Base-by-base conservation (phyloP, 2,113 vertebrate genomes). In the Rhombomys opimus region DNA sequence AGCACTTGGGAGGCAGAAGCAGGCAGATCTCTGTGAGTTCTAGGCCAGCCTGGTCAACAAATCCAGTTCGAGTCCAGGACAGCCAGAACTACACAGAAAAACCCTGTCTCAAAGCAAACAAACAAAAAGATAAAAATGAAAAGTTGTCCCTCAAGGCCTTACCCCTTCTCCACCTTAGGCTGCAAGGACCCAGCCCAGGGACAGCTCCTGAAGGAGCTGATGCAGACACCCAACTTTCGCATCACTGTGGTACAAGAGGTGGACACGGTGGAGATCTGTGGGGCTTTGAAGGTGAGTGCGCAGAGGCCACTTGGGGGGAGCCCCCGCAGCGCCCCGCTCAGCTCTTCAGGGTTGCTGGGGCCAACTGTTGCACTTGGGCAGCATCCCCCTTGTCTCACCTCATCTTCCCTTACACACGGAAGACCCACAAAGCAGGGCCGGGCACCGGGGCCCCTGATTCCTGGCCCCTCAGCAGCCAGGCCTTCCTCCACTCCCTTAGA, bases 261-360 rank as follows among this genome's bases (percentile, higher is more conserved):
- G 0, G 99, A 99, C 57, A 99, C 99, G 0, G 99, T 99, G 2
- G 99, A 99, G 99, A 99, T 99, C 97, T 99, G 99, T 10, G 99
- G 99, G 25, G 99, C 99, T 12, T 99, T 99, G 84, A 99, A 99
- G 99, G 99, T 99, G 88, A 97, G 92, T 0, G 13, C 52, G 5
- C 57, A 89, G 65, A 91, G 27, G 75, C 91, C 67, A 50, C 50
- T 35, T 7, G 10, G 59, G 15, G 52, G 46, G n/a, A 75, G 59
- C 67, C 25, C 50, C 92, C 50, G 18, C 70, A 81, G 25, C 57
- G 84, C 57, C 67, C 30, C 1, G 80, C 46, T 46, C 18, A 94
- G 46, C 65, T 78, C 7, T n/a, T 20, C 20, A 4, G 61, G 20
- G 80, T 6, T 78, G 50, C 68, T 63, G 10, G 61, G 17, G 9